Evolutionary conservation across 2,888 invertebrate species (phyloP), one percentile per base, ranked within the genome.

Genomic region (Tenthredo scrophulariae): DNA sequence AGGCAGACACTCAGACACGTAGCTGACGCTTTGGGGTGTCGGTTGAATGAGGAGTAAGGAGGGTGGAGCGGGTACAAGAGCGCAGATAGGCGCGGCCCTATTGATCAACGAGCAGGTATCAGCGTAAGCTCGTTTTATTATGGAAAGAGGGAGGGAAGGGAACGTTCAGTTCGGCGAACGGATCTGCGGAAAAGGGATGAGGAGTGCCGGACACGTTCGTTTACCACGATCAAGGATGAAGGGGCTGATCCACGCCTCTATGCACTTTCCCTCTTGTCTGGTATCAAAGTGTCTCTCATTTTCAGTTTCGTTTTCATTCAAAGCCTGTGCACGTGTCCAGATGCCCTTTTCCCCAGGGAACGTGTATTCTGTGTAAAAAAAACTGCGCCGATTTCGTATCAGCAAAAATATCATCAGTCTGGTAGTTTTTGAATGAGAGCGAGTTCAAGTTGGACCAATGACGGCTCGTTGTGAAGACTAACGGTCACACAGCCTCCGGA

Each of bases 71-170:
- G 22, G 62, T 43, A 80, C 65, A 80, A 80, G 80, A 62, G 62
- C 37, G 62, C 33, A 80, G 80, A 80, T 80, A 80, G 80, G 65
- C 80, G 80, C 80, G 80, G 80, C 43, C 40, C 80, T 80, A 80
- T 80, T 80, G 80, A 84, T 84, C 84, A 84, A 84, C 84, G 84
- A 84, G 79, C 77, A 84, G 80, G 80, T 84, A 84, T 84, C 84
- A 79, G 77, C 77, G 84, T 84, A 79, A 79, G 84, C 84, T 84
- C 65, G 79, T 84, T 84, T 84, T 84, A 84, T 77, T 83, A 84
- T 43, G 84, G 46, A 46, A 79, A 9, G 72, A 18, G 40, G 72
- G 18, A 72, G 18, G 37, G 54, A n/a, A n/a, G 54, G n/a, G 54
- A 72, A 15, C 54, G 37, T 40, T 72, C 72, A 40, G 37, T 72